phyloP scores from a whole-genome alignment of 2,113 vertebrate genomes.

The Poecile atricapillus region DNA sequence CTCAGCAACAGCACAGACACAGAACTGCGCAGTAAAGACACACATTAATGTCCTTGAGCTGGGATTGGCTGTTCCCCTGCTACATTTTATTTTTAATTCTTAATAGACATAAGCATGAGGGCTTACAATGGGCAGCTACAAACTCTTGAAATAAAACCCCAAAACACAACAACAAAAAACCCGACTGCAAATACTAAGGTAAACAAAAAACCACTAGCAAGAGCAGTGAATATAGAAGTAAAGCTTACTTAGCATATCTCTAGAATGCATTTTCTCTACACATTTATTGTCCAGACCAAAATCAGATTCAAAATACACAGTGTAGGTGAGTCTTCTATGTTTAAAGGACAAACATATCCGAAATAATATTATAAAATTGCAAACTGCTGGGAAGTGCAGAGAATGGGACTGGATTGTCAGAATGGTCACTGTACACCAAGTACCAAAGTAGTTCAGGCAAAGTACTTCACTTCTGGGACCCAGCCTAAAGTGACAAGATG shows the following conservation, averaged over 20 bases:
- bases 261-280: neutral
- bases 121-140: neutral
- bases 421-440: conserved; percentile 60
- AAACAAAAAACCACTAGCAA: neutral
- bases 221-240: neutral
- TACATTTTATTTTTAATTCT: neutral
- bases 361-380: conserved; percentile 63
- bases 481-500: conserved; percentile 67
- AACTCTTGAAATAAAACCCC: neutral
- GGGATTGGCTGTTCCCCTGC: neutral
- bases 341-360: conserved; percentile 8
- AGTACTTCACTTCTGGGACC: conserved; percentile 68
- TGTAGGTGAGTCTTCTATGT: neutral
- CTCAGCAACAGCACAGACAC: neutral
- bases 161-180: neutral
- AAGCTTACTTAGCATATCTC: neutral
- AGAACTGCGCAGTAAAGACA: neutral
- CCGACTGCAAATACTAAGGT: neutral
- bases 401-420: conserved; percentile 63
- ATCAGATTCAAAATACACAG: neutral
- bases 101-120: neutral
- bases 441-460: neutral
- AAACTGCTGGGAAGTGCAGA: conserved; percentile 34
- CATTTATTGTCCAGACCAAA: neutral
- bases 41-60: neutral